A percentile compares a stretch with the other conserved stretches of the same genome.
phyloP scores from a whole-genome alignment of 2,888 invertebrate genomes.

The Ellobium chinense region DNA sequence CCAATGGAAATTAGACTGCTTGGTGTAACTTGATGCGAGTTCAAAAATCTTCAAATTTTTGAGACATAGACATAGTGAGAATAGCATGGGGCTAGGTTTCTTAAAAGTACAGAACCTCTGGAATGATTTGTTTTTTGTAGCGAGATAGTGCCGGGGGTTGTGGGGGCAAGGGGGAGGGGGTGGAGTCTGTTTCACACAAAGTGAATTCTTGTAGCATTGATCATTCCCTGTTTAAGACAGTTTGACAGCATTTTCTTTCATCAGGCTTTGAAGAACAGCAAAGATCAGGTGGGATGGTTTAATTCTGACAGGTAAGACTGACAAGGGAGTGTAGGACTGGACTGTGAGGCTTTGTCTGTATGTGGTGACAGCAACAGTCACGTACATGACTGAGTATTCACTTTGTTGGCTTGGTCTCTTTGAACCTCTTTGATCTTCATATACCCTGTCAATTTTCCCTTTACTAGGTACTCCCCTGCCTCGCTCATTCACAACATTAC shows the following conservation, averaged over 20 bases:
- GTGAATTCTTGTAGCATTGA: conserved; percentile 1
- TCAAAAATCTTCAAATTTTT: too few relatives aligned
- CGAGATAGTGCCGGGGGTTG: background rate
- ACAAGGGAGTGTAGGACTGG: background rate
- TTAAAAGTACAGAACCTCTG: background rate
- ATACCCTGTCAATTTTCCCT: background rate
- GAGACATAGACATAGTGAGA: too few relatives aligned
- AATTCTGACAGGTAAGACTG: conserved; percentile 20
- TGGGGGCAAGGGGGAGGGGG: too few relatives aligned
- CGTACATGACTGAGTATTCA: conserved; percentile 1
- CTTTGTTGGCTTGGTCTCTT: background rate
- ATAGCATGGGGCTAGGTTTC: too few relatives aligned
- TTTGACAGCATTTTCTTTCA: background rate
- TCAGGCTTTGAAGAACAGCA: background rate
- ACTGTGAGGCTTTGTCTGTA: background rate
- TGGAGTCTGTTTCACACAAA: too few relatives aligned
- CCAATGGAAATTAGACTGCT: too few relatives aligned
- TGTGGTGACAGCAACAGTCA: background rate
- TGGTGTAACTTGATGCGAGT: too few relatives aligned
- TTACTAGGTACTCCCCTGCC: too few relatives aligned
- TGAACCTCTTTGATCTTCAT: background rate
- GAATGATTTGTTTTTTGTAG: background rate
- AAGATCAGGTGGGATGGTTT: background rate
- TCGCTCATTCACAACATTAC: too few relatives aligned
- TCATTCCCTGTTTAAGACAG: background rate